phyloP scores from a whole-genome alignment of 2,888 invertebrate species.

The Drosophila anomelani region DNA sequence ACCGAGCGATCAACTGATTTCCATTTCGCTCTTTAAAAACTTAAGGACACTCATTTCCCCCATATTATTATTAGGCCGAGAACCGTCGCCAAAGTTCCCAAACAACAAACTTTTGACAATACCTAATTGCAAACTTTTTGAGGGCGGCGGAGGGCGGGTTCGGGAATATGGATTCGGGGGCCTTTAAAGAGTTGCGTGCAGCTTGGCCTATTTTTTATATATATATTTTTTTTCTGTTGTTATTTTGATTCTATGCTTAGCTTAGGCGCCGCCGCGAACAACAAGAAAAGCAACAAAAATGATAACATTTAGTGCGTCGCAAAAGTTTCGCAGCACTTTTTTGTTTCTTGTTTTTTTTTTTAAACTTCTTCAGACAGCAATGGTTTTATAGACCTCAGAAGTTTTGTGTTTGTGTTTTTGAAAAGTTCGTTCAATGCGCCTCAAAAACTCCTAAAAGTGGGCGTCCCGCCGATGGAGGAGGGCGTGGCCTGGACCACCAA shows the following conservation, averaged over 20 bases:
- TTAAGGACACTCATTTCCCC: conserved; percentile 48
- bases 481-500: conserved; percentile 10
- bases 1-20: conserved; percentile 42
- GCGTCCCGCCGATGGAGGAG: conserved; percentile 4
- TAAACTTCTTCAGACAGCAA: conserved; percentile 60
- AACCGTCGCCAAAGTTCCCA: conserved; percentile 72
- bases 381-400: conserved; percentile 70
- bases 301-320: conserved; percentile 77
- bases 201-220: conserved; percentile 63
- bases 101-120: conserved; percentile 73
- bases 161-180: conserved; percentile 40
- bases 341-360: conserved; percentile 23
- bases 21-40: conserved; percentile 35
- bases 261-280: conserved; percentile 57
- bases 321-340: conserved; percentile 62
- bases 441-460: conserved; percentile 16
- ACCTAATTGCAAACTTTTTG: conserved; percentile 78
- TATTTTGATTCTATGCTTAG: conserved; percentile 30
- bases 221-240: not conserved
- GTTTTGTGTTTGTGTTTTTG: conserved; percentile 68
- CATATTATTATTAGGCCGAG: conserved; percentile 71
- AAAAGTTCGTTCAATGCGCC: conserved; percentile 58
- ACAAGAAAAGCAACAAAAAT: conserved; percentile 57
- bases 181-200: conserved; percentile 49
- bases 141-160: conserved; percentile 31